Percentiles rank a stretch among this genome's conserved stretches.
These are phyloP conservation scores for Teleiodes luculella DNA, from an alignment of 2,888 invertebrate species.

Conservation along the genomic window DNA sequence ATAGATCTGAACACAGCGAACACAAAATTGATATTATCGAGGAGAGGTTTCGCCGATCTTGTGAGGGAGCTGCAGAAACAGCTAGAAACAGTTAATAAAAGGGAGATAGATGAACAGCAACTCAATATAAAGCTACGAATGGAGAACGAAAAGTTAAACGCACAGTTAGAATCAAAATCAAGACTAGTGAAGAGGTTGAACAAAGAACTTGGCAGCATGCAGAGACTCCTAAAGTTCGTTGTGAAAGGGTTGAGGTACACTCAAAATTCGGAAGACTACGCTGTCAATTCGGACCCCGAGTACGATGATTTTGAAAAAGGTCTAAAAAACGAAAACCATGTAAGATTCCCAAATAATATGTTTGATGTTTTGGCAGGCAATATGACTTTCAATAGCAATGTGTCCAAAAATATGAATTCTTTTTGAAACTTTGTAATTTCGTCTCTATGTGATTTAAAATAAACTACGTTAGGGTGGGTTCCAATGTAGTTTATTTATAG, in stretches of 20 bases:
- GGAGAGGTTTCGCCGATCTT: slow-evolving; percentile 26
- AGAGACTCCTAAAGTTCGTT: slow-evolving; percentile 47
- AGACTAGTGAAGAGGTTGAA: slow-evolving; percentile 47
- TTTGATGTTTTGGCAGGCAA: neutral
- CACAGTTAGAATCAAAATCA: slow-evolving; percentile 49
- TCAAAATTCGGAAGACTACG: slow-evolving; percentile 30
- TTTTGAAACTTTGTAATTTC: neutral
- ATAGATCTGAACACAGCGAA: slow-evolving; percentile 6
- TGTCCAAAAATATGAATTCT: neutral
- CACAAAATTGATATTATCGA: neutral
- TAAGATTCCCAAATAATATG: neutral
- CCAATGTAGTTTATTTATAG: too few species aligned
- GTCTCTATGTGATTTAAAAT: too few species aligned
- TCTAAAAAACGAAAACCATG: slow-evolving; percentile 32
- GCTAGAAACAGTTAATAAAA: slow-evolving; percentile 41
- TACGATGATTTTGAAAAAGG: slow-evolving; percentile 52
- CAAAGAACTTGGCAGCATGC: slow-evolving; percentile 51
- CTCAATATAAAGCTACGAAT: slow-evolving; percentile 46
- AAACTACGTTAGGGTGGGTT: too few species aligned
- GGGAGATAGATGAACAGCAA: slow-evolving; percentile 45
- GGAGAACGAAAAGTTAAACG: slow-evolving; percentile 60
- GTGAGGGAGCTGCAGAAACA: slow-evolving; percentile 53
- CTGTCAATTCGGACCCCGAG: slow-evolving; percentile 40
- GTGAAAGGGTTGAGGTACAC: slow-evolving; percentile 43
- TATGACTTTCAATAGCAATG: neutral